These are phyloP conservation scores for Discoglossus pictus DNA, from an alignment of 2,797 vertebrate species.

Conservation along the genomic window DNA sequence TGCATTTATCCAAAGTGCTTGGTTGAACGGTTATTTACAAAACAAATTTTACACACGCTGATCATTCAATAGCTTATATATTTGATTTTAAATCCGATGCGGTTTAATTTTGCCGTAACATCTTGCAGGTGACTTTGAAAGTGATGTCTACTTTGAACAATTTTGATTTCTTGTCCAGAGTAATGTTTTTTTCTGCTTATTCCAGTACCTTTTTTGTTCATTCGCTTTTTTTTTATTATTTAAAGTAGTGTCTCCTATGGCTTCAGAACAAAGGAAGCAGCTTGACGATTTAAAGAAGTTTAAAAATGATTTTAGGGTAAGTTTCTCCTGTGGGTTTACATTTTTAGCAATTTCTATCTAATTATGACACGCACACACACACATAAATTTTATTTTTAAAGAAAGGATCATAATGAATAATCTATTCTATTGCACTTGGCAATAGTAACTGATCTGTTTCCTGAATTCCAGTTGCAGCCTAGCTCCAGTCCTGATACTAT, in stretches of 20 bases:
- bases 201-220: not conserved
- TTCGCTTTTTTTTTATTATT: conserved; percentile 48
- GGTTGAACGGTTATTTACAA: too few relatives aligned
- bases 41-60: too few relatives aligned
- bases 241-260: conserved; percentile 84
- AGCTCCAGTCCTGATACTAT: conserved; percentile 86
- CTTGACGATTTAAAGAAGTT: conserved; percentile 99
- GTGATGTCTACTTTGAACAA: too few relatives aligned
- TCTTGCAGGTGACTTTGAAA: too few relatives aligned
- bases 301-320: conserved; percentile 98
- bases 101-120: too few relatives aligned
- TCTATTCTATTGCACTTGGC: not conserved
- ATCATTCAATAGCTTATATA: too few relatives aligned
- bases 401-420: not conserved
- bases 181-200: too few relatives aligned
- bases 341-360: conserved; percentile 11
- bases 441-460: too few relatives aligned
- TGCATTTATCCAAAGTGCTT: too few relatives aligned
- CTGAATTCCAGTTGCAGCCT: conserved; percentile 84
- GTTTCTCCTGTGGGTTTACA: conserved; percentile 66
- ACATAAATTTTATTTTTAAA: not conserved
- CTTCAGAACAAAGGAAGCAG: conserved; percentile 96
- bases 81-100: too few relatives aligned
- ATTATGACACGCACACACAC: too few relatives aligned
- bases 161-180: too few relatives aligned